phyloP scores from a whole-genome alignment of 2,888 invertebrate genomes.

The Galerucella calmariensis region DNA sequence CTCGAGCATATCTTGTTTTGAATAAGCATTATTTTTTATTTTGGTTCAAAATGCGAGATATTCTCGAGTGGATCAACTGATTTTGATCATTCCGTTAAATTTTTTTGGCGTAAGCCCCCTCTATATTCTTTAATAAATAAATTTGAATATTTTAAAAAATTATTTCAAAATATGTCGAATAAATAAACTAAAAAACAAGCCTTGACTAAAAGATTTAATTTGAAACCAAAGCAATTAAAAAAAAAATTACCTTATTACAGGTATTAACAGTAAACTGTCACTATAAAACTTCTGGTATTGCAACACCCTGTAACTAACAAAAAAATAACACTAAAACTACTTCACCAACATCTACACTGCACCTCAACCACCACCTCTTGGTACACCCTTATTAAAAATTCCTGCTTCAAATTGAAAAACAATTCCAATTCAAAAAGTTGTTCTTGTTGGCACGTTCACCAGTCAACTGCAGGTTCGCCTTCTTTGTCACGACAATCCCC shows the following conservation, averaged over 20 bases:
- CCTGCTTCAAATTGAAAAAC: not conserved
- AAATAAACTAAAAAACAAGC: no score
- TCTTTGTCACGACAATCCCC: slow-evolving; percentile 39
- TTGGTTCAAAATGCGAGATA: no score
- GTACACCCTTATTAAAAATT: not conserved
- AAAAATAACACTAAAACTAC: not conserved
- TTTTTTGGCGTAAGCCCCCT: no score
- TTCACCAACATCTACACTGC: not conserved
- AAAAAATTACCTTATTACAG: not conserved
- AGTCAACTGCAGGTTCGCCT: slow-evolving; percentile 44
- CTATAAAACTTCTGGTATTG: not conserved
- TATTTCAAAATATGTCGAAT: no score
- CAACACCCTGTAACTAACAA: not conserved
- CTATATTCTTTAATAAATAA: no score
- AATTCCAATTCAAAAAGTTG: not conserved
- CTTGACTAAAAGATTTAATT: not conserved
- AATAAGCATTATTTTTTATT: no score
- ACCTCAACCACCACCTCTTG: not conserved
- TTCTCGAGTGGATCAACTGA: no score
- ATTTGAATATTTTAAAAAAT: no score
- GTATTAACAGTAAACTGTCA: not conserved
- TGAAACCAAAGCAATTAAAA: not conserved
- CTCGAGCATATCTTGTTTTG: no score
- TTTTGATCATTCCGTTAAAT: no score
- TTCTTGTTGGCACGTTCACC: slow-evolving; percentile 40